These are phyloP conservation scores for Rhimphoctona megacephalus DNA, from an alignment of 2,888 invertebrate genomes.

Conservation along the genomic window DNA sequence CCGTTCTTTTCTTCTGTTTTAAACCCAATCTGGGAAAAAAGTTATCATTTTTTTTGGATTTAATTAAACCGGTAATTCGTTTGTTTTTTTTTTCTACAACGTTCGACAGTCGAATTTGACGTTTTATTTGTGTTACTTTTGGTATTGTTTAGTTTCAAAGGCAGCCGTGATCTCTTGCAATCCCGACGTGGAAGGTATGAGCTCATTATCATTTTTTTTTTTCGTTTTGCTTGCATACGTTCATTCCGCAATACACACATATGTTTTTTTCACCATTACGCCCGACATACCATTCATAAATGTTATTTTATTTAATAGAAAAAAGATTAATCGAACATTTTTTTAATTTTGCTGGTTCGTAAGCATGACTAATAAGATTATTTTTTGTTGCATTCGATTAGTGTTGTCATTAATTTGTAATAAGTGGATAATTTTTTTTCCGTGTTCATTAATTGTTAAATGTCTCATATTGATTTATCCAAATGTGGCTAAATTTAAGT, in stretches of 20 bases:
- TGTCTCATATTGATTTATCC: conserved; percentile 49
- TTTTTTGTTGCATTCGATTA: conserved; percentile 38
- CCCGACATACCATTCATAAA: neutral
- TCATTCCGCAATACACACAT: conserved; percentile 22
- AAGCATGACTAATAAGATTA: conserved; percentile 59
- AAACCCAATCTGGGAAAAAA: neutral
- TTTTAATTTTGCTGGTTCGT: conserved; percentile 48
- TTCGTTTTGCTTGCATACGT: conserved; percentile 45
- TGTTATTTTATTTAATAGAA: conserved; percentile 11
- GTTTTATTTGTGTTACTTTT: conserved; percentile 66
- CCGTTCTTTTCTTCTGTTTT: conserved; percentile 11
- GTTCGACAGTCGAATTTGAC: conserved; percentile 56
- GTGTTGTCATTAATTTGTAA: neutral
- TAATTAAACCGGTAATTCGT: neutral
- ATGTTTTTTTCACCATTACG: conserved; percentile 25
- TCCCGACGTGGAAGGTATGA: conserved; percentile 85
- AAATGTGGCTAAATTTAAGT: conserved; percentile 13
- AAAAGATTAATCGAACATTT: neutral
- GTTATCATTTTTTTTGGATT: conserved; percentile 41
- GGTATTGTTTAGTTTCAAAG: conserved; percentile 87
- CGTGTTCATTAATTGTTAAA: conserved; percentile 45
- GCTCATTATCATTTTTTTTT: conserved; percentile 34
- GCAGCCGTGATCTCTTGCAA: conserved; percentile 87
- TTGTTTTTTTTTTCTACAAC: neutral
- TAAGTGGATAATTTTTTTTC: neutral